A percentile compares a stretch with the other conserved stretches of the same genome.
phyloP scores from a whole-genome alignment of 2,113 vertebrate species.

The Phaetusa simplex region DNA sequence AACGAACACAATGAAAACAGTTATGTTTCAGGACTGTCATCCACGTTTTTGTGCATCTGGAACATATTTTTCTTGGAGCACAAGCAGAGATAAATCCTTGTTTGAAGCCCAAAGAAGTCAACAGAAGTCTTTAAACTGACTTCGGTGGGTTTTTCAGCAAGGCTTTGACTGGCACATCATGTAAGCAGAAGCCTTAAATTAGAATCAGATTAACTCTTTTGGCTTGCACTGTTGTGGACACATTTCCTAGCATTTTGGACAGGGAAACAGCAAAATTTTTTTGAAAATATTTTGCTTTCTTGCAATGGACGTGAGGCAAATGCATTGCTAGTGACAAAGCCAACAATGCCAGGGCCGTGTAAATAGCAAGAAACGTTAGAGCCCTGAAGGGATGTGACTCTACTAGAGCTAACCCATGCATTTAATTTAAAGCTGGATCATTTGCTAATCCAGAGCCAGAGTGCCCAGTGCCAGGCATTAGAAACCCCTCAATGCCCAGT shows the following conservation, averaged over 20 bases:
- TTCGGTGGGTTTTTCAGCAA: slow-evolving; percentile 8
- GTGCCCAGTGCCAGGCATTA: not conserved
- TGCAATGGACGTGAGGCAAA: not conserved
- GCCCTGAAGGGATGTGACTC: not conserved
- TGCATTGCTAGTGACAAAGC: not conserved
- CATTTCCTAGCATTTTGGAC: not conserved
- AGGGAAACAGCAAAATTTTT: not conserved
- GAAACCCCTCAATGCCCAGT: not conserved
- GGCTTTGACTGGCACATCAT: not conserved
- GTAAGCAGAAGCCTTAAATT: not conserved
- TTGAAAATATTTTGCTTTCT: not conserved
- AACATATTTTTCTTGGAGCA: slow-evolving; percentile 40
- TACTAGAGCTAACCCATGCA: not conserved
- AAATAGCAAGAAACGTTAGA: not conserved
- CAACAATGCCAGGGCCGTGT: not conserved
- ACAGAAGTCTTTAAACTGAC: slow-evolving; percentile 11
- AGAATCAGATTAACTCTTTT: not conserved
- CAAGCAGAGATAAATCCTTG: slow-evolving; percentile 9
- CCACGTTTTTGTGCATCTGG: slow-evolving; percentile 23
- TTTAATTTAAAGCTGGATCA: not conserved
- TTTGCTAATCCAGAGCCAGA: not conserved
- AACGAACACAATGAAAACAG: slow-evolving; percentile 35
- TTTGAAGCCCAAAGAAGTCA: not conserved
- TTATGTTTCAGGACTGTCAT: slow-evolving; percentile 47
- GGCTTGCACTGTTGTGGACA: not conserved